Evolutionary conservation across 1,140 invertebrate species (phyloP), one percentile per base, ranked within the genome.

Genomic region (Diachasmimorpha longicaudata): DNA sequence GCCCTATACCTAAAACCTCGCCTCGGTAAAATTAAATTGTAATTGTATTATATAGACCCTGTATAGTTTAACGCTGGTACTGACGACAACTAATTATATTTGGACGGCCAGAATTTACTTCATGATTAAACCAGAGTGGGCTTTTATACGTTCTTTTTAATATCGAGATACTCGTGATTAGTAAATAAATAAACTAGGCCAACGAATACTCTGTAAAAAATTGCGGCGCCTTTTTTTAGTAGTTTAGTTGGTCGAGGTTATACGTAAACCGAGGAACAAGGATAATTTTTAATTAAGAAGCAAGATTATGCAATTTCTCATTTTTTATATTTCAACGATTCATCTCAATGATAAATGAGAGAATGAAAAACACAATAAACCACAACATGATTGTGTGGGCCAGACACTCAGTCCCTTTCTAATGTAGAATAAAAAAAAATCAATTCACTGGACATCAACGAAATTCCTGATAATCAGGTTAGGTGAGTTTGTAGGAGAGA

Each of bases 51-150:
- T 81, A 79, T 82, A 81, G 74, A 82, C 79, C 79, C 79, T 67
- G 70, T 74, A 77, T 79, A 79, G 80, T 79, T 80, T 78, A 81
- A 79, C 80, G 78, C 74, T 68, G 36, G 78, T 81, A 79, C 81
- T 73, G 77, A 81, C 79, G 79, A 82, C 81, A 81, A 82, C 81
- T 83, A 83, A 83, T 82, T 83, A 82, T 82, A 82, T 83, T 81
- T 82, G 79, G 79, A 78, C 82, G 76, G 81, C 77, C 80, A 76
- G 81, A 73, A 80, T 81, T 82, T 80, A 79, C 79, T 79, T 76
- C 76, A 73, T 77, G 66, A 68, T 68, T 39, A 68, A 68, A 68
- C 66, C 31, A 9, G 31, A 68, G 66, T 68, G 66, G 52, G 31
- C 66, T 37, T 68, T 16, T 37, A 39, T 68, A 39, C 14, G 19